These are phyloP conservation scores for Macheiramphus alcinus DNA, from an alignment of 2,113 vertebrate species.

Conservation along the genomic window DNA sequence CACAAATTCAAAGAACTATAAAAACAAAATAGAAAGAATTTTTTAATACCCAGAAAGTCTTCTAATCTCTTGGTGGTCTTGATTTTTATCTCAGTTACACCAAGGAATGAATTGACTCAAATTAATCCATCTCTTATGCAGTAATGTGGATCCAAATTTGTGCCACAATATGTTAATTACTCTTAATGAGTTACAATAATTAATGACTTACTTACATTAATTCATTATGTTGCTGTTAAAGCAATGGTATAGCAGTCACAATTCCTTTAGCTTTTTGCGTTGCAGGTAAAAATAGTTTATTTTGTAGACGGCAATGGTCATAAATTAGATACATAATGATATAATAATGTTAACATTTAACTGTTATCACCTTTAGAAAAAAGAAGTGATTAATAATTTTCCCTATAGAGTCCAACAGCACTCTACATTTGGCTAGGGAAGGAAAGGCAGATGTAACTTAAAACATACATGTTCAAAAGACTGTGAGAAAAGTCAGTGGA, in stretches of 20 bases:
- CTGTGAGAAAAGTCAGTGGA: not conserved
- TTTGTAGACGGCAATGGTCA: not conserved
- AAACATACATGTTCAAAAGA: not conserved
- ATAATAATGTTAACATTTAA: not conserved
- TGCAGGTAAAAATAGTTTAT: not conserved
- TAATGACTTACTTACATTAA: not conserved
- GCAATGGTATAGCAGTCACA: not conserved
- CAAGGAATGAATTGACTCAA: not conserved
- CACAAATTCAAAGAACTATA: not conserved
- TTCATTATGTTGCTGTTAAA: not conserved
- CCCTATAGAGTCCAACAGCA: not conserved
- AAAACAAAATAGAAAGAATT: not conserved
- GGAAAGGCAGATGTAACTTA: not conserved
- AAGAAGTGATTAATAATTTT: not conserved
- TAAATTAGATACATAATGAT: not conserved
- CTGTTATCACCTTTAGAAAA: not conserved
- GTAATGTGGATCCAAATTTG: not conserved
- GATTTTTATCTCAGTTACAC: conserved; percentile 24
- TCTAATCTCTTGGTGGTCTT: conserved; percentile 16
- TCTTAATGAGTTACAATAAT: not conserved
- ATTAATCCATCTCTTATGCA: not conserved
- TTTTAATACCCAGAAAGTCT: not conserved
- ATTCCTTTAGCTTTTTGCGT: not conserved
- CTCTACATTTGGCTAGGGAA: not conserved
- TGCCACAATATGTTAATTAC: not conserved